Conservation (phyloP, 2,888 invertebrate species). For the Heliconius hortense region DNA sequence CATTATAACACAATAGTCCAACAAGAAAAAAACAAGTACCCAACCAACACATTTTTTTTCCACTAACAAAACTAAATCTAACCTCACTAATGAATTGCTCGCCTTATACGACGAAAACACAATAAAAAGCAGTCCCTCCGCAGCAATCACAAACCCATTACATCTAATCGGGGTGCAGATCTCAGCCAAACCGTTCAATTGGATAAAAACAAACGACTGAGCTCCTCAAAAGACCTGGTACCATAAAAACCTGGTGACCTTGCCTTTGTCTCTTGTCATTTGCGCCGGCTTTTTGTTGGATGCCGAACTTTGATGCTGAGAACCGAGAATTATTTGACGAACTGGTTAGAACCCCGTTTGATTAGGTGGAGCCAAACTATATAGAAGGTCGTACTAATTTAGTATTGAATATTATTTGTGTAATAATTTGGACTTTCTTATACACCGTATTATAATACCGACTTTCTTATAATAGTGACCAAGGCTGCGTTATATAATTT, state of each 20-base stretch:
- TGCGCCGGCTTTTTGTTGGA: conserved; percentile 38
- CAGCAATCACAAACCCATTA: conserved; percentile 18
- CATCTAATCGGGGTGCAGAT: conserved; percentile 29
- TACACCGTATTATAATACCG: no score
- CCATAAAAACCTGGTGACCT: conserved; percentile 39
- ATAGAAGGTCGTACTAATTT: no score
- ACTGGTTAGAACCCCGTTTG: conserved; percentile 11
- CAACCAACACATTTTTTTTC: neutral
- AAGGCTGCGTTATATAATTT: no score
- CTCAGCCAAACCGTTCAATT: conserved; percentile 27
- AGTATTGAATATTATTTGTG: neutral
- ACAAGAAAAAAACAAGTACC: neutral
- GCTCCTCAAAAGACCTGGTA: conserved; percentile 18
- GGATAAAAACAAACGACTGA: conserved; percentile 22
- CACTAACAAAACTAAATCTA: neutral
- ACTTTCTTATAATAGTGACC: no score
- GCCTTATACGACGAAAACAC: neutral
- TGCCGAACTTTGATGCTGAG: conserved; percentile 24
- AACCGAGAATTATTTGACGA: conserved; percentile 14
- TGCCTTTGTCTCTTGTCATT: conserved; percentile 44
- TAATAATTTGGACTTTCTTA: no score
- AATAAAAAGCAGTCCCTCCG: conserved; percentile 15
- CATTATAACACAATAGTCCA: neutral
- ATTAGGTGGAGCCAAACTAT: neutral
- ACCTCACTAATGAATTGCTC: conserved; percentile 7